Evolutionary conservation across 2,888 invertebrate genomes (phyloP).

Genomic region (Tiliacea aurago): DNA sequence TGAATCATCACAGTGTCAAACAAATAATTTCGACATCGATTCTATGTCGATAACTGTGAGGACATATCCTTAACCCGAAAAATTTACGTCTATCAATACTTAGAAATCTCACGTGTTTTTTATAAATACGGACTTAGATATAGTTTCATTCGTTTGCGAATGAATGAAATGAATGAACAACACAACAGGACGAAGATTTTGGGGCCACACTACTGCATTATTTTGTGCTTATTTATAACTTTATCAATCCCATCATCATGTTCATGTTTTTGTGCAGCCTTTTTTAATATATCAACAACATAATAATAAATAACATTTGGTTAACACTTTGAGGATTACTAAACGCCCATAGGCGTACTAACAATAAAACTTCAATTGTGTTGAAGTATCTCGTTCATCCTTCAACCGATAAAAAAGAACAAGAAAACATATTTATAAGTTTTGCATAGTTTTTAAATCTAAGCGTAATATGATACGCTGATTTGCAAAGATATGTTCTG

Average conservation of each 20-base stretch:
- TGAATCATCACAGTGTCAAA: conserved; percentile 17
- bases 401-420: background rate
- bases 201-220: conserved; percentile 49
- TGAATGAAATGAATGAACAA: conserved; percentile 37
- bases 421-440: background rate
- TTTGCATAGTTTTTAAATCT: background rate
- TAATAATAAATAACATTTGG: background rate
- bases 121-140: conserved; percentile 43
- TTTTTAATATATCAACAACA: conserved; percentile 7
- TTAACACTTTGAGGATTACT: too few species aligned
- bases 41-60: conserved; percentile 2
- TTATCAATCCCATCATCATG: conserved; percentile 21
- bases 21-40: conserved; percentile 28
- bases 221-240: conserved; percentile 12
- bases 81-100: conserved; percentile 45
- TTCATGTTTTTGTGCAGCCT: conserved; percentile 10
- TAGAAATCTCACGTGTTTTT: conserved; percentile 50
- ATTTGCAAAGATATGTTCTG: background rate
- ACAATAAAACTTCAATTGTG: too few species aligned
- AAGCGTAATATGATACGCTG: background rate
- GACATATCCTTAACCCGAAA: conserved; percentile 13
- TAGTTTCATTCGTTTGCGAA: conserved; percentile 35
- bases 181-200: conserved; percentile 45
- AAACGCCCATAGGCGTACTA: too few species aligned
- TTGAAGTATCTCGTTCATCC: too few species aligned